Percentiles rank a stretch among this genome's conserved stretches.
phyloP scores from a whole-genome alignment of 2,797 vertebrate genomes.

The Paguma larvata region DNA sequence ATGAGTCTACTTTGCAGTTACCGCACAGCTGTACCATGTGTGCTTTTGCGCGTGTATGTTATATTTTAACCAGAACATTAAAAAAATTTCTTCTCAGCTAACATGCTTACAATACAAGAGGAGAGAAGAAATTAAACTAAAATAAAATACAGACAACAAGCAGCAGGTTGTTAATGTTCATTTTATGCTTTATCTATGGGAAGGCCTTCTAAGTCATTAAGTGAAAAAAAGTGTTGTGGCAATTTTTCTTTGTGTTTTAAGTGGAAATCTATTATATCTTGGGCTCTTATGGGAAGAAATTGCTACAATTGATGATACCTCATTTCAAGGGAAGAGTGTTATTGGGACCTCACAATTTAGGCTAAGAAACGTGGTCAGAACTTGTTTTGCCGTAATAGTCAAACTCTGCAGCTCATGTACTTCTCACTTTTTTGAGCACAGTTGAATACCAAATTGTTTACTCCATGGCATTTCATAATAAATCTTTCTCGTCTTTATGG shows the following conservation, averaged over 20 bases:
- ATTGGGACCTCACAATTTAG: slow-evolving; percentile 10
- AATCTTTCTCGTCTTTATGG: background rate
- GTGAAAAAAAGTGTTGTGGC: background rate
- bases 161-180: background rate
- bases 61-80: slow-evolving; percentile 37
- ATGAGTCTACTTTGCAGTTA: background rate
- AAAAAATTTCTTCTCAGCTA: background rate
- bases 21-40: background rate
- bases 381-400: background rate
- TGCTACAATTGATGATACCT: slow-evolving; percentile 1
- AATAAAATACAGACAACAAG: background rate
- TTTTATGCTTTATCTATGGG: background rate
- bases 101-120: background rate
- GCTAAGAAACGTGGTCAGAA: background rate
- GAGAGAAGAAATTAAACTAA: background rate
- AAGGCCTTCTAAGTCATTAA: background rate
- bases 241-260: background rate
- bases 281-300: background rate
- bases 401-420: background rate
- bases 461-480: background rate
- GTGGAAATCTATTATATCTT: slow-evolving; percentile 43
- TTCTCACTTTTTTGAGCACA: slow-evolving; percentile 48
- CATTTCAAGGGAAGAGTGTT: slow-evolving; percentile 19
- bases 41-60: background rate
- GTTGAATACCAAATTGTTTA: slow-evolving; percentile 38